These are phyloP conservation scores for Spea multiplicata DNA, from an alignment of 2,113 vertebrate species.

Conservation along the genomic window DNA sequence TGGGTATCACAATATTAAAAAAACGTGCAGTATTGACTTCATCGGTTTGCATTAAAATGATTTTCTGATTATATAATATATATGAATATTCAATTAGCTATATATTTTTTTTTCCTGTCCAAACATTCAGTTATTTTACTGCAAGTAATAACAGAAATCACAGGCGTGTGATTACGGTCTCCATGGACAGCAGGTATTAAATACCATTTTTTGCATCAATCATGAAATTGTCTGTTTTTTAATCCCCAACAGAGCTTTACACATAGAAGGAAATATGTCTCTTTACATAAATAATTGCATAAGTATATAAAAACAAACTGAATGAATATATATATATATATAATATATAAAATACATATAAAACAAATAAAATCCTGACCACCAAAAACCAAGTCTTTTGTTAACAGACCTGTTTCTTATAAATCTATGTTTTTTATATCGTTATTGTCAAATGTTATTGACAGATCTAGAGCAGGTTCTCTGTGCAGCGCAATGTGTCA, in stretches of 20 bases:
- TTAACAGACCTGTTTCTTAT: too few species aligned
- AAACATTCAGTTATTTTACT: conserved; percentile 8
- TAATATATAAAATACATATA: too few species aligned
- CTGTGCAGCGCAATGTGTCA: too few species aligned
- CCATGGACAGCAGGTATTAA: conserved; percentile 5
- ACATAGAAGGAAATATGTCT: too few species aligned
- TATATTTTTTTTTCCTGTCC: conserved; percentile 22
- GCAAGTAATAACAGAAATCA: conserved; percentile 23
- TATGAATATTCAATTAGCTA: conserved; percentile 36
- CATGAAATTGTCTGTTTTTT: conserved; percentile 13
- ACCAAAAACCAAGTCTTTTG: too few species aligned
- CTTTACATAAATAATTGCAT: too few species aligned
- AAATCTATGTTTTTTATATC: too few species aligned
- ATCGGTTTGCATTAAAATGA: conserved; percentile 2
- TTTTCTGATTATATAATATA: conserved; percentile 32
- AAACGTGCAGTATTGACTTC: background rate
- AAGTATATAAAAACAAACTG: too few species aligned
- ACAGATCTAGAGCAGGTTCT: too few species aligned
- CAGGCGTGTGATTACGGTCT: conserved; percentile 1
- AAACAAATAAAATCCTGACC: too few species aligned
- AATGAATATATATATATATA: too few species aligned
- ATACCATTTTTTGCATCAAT: conserved; percentile 13
- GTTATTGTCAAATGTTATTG: too few species aligned
- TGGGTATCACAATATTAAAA: background rate
- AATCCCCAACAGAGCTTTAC: background rate